These are phyloP conservation scores for Choloepus hoffmanni DNA, from an alignment of 2,113 vertebrate genomes.

Conservation along the genomic window DNA sequence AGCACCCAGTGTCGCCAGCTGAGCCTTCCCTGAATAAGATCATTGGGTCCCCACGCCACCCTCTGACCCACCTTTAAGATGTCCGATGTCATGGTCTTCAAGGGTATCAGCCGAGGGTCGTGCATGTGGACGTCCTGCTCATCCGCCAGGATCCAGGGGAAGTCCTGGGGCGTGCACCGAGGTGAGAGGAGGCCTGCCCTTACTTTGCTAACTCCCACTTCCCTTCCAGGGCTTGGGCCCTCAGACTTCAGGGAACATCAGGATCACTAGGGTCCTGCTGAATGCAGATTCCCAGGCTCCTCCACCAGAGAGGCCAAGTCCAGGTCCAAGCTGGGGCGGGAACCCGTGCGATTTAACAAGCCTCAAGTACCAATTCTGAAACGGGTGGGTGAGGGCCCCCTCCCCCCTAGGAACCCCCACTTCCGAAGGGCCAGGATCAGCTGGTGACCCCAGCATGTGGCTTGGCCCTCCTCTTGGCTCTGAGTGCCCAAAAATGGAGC, in stretches of 20 bases:
- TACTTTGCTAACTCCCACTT: background rate
- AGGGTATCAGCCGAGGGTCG: conserved; percentile 94
- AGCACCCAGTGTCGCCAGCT: background rate
- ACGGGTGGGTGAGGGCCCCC: background rate
- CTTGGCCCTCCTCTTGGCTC: background rate
- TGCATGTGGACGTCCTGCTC: conserved; percentile 98
- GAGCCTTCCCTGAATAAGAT: background rate
- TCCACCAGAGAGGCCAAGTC: background rate
- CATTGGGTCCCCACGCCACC: conserved; percentile 13
- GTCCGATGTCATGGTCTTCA: conserved; percentile 98
- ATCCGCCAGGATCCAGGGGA: conserved; percentile 98
- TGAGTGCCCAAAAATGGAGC: background rate
- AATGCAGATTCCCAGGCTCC: background rate
- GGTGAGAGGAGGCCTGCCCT: background rate
- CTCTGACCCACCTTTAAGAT: conserved; percentile 95
- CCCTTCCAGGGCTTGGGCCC: background rate
- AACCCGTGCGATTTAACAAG: background rate
- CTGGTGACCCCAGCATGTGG: rapidly evolving
- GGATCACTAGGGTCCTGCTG: background rate
- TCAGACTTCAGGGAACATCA: background rate
- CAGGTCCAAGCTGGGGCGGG: background rate
- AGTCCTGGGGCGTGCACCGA: conserved; percentile 89
- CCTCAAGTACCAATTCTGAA: background rate
- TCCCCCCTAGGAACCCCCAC: background rate
- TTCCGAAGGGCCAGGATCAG: background rate